A percentile compares a stretch with the other conserved stretches of the same genome.
phyloP scores from a whole-genome alignment of 2,888 invertebrate genomes.

The Hylaea fasciaria region DNA sequence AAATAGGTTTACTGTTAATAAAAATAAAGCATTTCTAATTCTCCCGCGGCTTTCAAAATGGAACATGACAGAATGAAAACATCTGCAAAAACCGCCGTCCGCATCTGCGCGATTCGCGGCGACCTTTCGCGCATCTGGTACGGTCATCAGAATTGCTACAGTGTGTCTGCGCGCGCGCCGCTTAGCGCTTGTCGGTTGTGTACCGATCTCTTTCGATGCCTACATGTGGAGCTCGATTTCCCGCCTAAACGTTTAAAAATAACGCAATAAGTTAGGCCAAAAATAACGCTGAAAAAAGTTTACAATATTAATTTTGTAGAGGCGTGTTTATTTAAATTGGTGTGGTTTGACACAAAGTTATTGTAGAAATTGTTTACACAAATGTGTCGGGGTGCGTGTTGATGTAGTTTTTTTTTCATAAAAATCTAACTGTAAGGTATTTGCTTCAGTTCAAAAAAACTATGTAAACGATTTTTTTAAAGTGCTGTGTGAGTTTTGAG shows the following conservation, averaged over 20 bases:
- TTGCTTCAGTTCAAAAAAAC: too few relatives aligned
- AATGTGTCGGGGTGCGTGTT: too few relatives aligned
- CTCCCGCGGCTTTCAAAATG: constrained; percentile 21
- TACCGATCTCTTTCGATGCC: constrained; percentile 15
- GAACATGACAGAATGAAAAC: constrained; percentile 28
- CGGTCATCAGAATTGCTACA: constrained; percentile 50
- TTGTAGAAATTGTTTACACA: too few relatives aligned
- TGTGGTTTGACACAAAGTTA: too few relatives aligned
- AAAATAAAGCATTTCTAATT: constrained; percentile 6
- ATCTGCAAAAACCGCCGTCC: constrained; percentile 48
- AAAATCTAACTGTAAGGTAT: too few relatives aligned
- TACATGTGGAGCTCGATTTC: constrained; percentile 15
- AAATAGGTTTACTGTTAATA: too few relatives aligned
- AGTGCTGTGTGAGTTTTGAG: constrained; percentile 5
- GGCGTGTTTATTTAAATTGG: too few relatives aligned
- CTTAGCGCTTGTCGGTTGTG: constrained; percentile 45
- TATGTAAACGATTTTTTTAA: too few relatives aligned
- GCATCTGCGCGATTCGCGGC: constrained; percentile 50
- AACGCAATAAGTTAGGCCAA: not conserved
- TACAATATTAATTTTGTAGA: too few relatives aligned
- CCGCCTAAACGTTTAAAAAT: constrained; percentile 12
- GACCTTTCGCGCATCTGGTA: constrained; percentile 46
- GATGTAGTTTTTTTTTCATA: too few relatives aligned
- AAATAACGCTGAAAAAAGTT: too few relatives aligned
- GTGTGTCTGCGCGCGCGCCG: constrained; percentile 53